Base-by-base conservation (phyloP, 2,888 invertebrate species). In the Eristalinus sepulchralis region DNA sequence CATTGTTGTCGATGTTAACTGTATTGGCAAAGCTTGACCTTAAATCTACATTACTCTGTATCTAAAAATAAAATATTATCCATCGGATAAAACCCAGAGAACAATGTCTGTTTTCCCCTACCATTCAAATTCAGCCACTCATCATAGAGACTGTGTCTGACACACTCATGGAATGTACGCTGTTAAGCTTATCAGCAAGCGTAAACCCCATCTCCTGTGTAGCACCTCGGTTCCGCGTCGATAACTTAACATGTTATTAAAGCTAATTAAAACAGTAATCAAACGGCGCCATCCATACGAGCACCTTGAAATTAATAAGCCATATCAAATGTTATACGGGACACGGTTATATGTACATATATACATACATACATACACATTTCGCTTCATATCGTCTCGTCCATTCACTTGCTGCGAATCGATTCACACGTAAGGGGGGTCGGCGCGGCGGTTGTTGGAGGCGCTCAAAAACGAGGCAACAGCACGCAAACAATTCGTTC, bases 221-320 rank as follows among this genome's bases (percentile, higher is more conserved):
- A 39, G 22, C 66, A 71, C 66, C 72, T 84, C 33, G 36, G 60
- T 84, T 77, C 80, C 70, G 80, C 68, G 62, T 76, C 76, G 67
- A 72, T 77, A 84, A 68, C 68, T 77, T 62, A 77, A 76, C 84
- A 76, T 76, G 72, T 80, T 80, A 72, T 63, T 72, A 72, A 11
- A 76, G 67, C 80, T 84, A 80, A 84, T 84, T 84, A 80, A 84
- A 80, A 76, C 76, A 76, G 80, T 76, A 84, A 84, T 84, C 84
- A 84, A 84, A 84, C 62, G 84, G 84, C 84, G 84, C 84, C 84
- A 84, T 84, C 84, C 80, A 76, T 76, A 59, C 63, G 34, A 80
- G 80, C 76, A 84, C 80, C 84, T 84, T 84, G 84, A 80, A 80
- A 80, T 77, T 76, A 84, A 84, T 80, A 84, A 80, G 80, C 76